Percentiles rank a stretch among this genome's conserved stretches.
Evolutionary conservation across 2,888 invertebrate genomes (phyloP).

Genomic region (Pachliopta kotzebuea): DNA sequence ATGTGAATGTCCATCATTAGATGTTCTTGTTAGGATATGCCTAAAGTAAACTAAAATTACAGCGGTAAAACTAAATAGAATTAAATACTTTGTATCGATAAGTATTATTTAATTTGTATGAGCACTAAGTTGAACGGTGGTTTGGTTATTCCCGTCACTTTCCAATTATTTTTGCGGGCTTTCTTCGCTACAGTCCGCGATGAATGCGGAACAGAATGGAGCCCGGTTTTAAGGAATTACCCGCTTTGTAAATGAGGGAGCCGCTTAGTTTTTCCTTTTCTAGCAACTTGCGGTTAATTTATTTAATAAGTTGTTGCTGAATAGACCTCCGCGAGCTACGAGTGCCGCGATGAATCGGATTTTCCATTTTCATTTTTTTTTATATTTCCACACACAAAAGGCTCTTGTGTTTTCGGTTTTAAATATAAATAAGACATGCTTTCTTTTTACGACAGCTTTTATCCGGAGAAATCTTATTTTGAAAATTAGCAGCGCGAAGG

Average conservation of each 20-base stretch:
- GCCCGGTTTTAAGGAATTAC: constrained; percentile 70
- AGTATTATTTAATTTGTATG: not conserved
- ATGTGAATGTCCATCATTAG: too few species aligned
- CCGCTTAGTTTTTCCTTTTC: constrained; percentile 73
- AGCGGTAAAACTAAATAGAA: too few species aligned
- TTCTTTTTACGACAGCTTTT: constrained; percentile 31
- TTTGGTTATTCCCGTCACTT: constrained; percentile 68
- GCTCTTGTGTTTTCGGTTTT: constrained; percentile 40
- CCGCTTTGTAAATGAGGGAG: constrained; percentile 61
- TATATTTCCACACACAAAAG: constrained; percentile 41
- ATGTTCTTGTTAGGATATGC: too few species aligned
- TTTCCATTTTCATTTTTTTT: constrained; percentile 54
- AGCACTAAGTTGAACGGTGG: constrained; percentile 34
- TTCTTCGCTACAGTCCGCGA: constrained; percentile 64
- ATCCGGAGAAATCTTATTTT: constrained; percentile 30
- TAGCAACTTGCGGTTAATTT: constrained; percentile 75
- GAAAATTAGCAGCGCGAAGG: constrained; percentile 29
- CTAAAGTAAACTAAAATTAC: too few species aligned
- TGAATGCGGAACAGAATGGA: constrained; percentile 65
- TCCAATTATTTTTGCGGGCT: constrained; percentile 77
- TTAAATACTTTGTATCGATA: constrained; percentile 13
- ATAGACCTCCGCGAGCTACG: constrained; percentile 56
- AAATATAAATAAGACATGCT: constrained; percentile 37
- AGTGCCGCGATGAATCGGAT: constrained; percentile 63
- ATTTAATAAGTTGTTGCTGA: constrained; percentile 78